Base-by-base conservation (phyloP, 2,113 vertebrate genomes). In the Parus major region DNA sequence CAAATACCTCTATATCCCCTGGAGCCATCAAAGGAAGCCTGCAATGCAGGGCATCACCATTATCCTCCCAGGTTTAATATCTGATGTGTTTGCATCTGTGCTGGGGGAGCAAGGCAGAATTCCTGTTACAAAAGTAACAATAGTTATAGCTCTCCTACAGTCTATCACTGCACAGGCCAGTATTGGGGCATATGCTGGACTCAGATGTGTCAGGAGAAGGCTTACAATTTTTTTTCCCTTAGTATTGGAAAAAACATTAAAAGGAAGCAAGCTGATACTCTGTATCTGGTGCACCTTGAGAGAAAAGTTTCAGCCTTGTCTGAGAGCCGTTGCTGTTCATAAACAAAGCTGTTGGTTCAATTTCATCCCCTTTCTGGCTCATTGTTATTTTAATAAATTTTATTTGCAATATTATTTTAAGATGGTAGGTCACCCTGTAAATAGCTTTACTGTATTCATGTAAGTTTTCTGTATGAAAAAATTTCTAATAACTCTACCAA, bases 21-120 rank as follows among this genome's bases (percentile, higher is more conserved):
- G 86, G 97, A 97, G 97, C 87, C 91, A 96, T 97, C 96, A 97
- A 96, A 98, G 96, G 97, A 97, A 97, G 91, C 95, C 97, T 97
- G 97, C 95, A 96, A 78, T 73, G 88, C 95, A 90, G 97, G 97
- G 96, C 97, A 97, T 91, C 93, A 75, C 86, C 53, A 8, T 91
- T 97, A 95, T 97, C 97, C 97, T 95, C 77, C 59, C 92, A 92
- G 90, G 50, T 96, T 97, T 97, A 95, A 96, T 97, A 97, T 96
- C 96, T 94, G 87, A 90, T 39, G 52, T 68, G 83, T 96, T 95
- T 98, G 96, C 97, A 97, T 98, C 93, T 97, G 96, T 73, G 84
- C 89, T 86, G 91, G 71, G 92, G 88, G 39, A 96, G 88, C 72
- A 89, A 93, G 56, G 89, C 92, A 91, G 88, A 94, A 97, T 97